Base-by-base conservation (phyloP, 2,888 invertebrate species). In the Halocaridina rubra region DNA sequence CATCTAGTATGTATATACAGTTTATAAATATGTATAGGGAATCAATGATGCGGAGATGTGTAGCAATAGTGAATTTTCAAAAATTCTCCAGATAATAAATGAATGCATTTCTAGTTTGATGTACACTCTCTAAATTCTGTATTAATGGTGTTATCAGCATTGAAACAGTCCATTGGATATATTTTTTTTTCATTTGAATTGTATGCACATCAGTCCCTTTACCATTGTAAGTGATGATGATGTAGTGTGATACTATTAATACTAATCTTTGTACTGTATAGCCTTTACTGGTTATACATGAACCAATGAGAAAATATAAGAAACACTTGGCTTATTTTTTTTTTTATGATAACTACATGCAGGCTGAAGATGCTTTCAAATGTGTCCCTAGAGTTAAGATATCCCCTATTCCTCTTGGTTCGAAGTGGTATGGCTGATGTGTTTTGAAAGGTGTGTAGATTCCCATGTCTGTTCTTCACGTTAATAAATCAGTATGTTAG, bases 371-470 rank as follows among this genome's bases (percentile, higher is more conserved):
- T 13, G 53, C 53, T 53, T 82, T 82, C 61, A 72, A 71, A 71
- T 82, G 78, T 82, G 53, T 77, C 57, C 67, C 74, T 82, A 82
- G 82, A 59, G 24, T 71, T 82, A 82, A 82, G 82, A 77, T 71
- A 71, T 77, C 74, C 61, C 57, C 71, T 77, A 67, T 61, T 69
- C 71, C 59, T 72, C 78, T 82, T 57, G 77, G 82, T 82, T 82
- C 77, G 72, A 82, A 82, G 77, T 72, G 78, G 82, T 77, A 82
- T 82, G 82, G 82, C 82, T 82, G 82, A 82, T 77, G 74, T 75
- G 82, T 82, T 82, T 82, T 82, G 82, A 82, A 82, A 82, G 82
- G 82, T 82, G 82, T 82, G 82, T 82, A 82, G 82, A 82, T 82
- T 82, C 71, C 80, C 82, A 82, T 82, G 82, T 82, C 82, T 82